Percentiles rank a stretch among this genome's conserved stretches.
phyloP scores from a whole-genome alignment of 1,140 invertebrate species.

The Sesamia nonagrioides region DNA sequence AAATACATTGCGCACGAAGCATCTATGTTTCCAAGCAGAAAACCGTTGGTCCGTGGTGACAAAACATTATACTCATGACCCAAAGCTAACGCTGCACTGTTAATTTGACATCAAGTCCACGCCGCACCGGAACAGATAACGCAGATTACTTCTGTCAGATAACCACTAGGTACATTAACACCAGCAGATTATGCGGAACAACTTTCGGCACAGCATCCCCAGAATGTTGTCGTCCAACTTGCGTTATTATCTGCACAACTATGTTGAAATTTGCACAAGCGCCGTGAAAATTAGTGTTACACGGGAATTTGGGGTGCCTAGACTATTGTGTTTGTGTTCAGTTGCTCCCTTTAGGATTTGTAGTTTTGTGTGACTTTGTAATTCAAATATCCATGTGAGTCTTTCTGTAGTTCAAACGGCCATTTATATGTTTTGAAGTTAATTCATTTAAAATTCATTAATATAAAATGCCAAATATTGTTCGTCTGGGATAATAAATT shows the following conservation, averaged over 20 bases:
- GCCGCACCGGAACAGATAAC: background rate
- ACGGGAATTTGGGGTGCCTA: background rate
- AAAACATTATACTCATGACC: background rate
- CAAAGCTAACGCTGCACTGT: background rate
- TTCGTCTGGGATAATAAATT: too few relatives aligned
- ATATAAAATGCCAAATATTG: too few relatives aligned
- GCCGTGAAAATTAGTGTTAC: constrained; percentile 35
- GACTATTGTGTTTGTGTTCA: background rate
- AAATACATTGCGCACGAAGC: too few relatives aligned
- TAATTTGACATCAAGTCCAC: background rate
- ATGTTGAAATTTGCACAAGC: constrained; percentile 26
- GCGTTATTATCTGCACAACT: constrained; percentile 30
- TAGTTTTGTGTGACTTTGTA: background rate
- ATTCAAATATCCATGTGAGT: background rate
- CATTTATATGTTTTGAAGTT: too few relatives aligned
- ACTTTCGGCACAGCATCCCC: constrained; percentile 16
- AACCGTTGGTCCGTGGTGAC: background rate
- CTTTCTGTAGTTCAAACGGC: too few relatives aligned
- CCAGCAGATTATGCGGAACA: constrained; percentile 14
- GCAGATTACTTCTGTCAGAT: constrained; percentile 28
- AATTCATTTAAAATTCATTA: too few relatives aligned
- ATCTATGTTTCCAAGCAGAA: background rate
- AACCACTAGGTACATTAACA: constrained; percentile 13
- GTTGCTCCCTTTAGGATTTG: background rate
- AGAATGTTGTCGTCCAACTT: constrained; percentile 32